Conservation (phyloP, 2,888 invertebrate species). For the Drosophila prolongata region DNA sequence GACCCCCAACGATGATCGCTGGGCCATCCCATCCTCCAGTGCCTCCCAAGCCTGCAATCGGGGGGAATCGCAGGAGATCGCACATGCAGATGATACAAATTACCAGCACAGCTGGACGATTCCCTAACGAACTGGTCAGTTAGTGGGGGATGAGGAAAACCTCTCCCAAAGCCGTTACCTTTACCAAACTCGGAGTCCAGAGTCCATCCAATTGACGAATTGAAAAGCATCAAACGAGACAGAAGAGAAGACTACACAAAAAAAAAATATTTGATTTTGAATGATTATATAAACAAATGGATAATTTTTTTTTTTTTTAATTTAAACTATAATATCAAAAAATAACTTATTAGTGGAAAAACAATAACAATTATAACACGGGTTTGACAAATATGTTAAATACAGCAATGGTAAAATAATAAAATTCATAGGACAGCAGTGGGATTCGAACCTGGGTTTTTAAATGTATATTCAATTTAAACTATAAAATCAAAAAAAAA, state of each 20-base stretch:
- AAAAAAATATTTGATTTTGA: neutral
- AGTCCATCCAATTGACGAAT: conserved; percentile 64
- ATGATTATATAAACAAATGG: too few species aligned
- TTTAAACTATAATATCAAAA: too few species aligned
- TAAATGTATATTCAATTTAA: too few species aligned
- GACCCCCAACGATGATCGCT: conserved; percentile 30
- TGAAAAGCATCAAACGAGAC: conserved; percentile 52
- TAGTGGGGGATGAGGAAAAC: conserved; percentile 1
- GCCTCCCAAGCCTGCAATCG: neutral
- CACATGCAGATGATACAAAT: conserved; percentile 27
- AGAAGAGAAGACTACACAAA: neutral
- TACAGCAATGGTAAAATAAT: too few species aligned
- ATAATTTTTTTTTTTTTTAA: too few species aligned
- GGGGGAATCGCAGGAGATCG: neutral
- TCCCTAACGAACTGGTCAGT: conserved; percentile 6
- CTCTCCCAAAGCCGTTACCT: conserved; percentile 49
- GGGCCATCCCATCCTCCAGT: neutral
- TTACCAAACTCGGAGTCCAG: conserved; percentile 41
- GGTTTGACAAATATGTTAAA: too few species aligned
- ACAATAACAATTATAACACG: too few species aligned
- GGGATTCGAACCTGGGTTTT: too few species aligned
- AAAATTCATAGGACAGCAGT: too few species aligned
- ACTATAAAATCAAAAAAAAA: too few species aligned
- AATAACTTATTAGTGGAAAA: too few species aligned
- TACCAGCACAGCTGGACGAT: conserved; percentile 14